Evolutionary conservation across 1,140 invertebrate species (phyloP).

Genomic region (Camponotus pennsylvanicus): DNA sequence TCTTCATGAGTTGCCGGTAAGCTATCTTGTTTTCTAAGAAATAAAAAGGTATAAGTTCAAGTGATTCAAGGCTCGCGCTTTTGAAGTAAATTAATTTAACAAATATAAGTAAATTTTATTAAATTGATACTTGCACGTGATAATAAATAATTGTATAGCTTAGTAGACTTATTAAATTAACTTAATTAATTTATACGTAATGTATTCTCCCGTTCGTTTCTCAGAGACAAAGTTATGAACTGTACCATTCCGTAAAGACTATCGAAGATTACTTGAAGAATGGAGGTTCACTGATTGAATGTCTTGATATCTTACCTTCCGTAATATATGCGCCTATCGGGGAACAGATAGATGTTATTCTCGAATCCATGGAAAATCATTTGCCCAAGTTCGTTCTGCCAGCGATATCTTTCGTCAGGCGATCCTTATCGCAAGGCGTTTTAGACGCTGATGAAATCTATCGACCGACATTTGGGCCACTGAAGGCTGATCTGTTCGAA

Average conservation of each 20-base stretch:
- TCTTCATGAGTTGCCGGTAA: slow-evolving; percentile 38
- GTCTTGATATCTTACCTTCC: slow-evolving; percentile 38
- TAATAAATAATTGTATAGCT: neutral
- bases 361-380: slow-evolving; percentile 45
- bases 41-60: neutral
- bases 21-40: neutral
- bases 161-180: neutral
- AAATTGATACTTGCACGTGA: neutral
- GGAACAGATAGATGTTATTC: slow-evolving; percentile 38
- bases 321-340: slow-evolving; percentile 15
- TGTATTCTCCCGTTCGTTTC: neutral
- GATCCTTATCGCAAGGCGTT: neutral
- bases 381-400: slow-evolving; percentile 46
- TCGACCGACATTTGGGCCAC: slow-evolving; percentile 16
- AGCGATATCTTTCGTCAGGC: slow-evolving; percentile 39
- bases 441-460: slow-evolving; percentile 51
- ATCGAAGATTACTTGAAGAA: slow-evolving; percentile 54
- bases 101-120: neutral
- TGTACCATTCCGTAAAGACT: slow-evolving; percentile 38
- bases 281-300: slow-evolving; percentile 48
- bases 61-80: neutral
- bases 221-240: slow-evolving; percentile 43
- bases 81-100: neutral
- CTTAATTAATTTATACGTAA: neutral
- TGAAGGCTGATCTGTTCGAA: slow-evolving; percentile 43